A percentile compares a stretch with the other conserved stretches of the same genome.
Conservation (phyloP, 2,113 vertebrate species). For the Chlamydotis undulata region DNA sequence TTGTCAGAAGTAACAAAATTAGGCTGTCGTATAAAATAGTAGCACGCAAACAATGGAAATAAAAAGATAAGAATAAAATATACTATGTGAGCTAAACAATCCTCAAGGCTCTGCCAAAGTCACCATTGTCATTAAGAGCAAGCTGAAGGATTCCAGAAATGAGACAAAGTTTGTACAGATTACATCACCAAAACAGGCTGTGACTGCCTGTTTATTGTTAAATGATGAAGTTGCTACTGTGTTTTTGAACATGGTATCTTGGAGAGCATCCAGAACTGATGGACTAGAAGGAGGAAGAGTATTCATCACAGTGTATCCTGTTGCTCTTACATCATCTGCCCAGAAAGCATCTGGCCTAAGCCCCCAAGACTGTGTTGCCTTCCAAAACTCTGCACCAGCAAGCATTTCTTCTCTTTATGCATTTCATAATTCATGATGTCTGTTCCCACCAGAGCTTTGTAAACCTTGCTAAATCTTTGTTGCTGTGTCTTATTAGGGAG, state of each 20-base stretch:
- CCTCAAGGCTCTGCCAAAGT: not conserved
- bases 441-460: not conserved
- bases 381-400: not conserved
- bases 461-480: not conserved
- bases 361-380: not conserved
- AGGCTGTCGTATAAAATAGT: not conserved
- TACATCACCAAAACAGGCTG: not conserved
- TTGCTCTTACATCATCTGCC: not conserved
- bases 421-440: not conserved
- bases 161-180: not conserved
- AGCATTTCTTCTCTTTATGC: not conserved
- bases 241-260: not conserved
- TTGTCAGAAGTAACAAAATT: not conserved
- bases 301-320: not conserved
- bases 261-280: not conserved
- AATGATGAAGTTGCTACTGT: not conserved
- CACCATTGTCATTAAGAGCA: not conserved
- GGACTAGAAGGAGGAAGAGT: not conserved
- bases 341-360: not conserved
- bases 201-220: not conserved
- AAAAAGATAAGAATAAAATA: not conserved
- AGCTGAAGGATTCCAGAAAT: not conserved
- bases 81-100: not conserved
- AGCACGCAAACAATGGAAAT: not conserved
- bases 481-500: not conserved